These are phyloP conservation scores for Phataginus tricuspis DNA, from an alignment of 2,797 vertebrate genomes.

Conservation along the genomic window DNA sequence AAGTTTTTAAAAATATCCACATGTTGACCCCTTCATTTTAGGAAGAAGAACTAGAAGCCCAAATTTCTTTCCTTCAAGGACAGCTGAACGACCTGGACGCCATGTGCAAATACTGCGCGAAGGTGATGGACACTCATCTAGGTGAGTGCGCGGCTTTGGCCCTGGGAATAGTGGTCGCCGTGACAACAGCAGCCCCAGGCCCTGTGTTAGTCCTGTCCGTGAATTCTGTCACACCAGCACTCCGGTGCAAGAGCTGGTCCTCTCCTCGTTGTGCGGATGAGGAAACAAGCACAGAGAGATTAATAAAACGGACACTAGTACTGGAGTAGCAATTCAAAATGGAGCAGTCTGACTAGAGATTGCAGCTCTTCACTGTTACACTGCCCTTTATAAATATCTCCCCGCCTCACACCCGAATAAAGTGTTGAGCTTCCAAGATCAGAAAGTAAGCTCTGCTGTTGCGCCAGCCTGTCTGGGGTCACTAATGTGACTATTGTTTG, in stretches of 20 bases:
- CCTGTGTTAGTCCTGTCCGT: not conserved
- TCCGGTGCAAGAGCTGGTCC: not conserved
- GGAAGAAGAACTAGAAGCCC: conserved; percentile 97
- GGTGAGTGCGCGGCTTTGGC: conserved; percentile 88
- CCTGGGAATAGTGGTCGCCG: fast-evolving
- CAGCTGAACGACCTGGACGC: conserved; percentile 98
- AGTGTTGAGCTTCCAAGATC: conserved; percentile 30
- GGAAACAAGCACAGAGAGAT: not conserved
- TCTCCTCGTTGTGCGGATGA: not conserved
- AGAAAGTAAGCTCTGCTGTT: not conserved
- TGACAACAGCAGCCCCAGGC: fast-evolving
- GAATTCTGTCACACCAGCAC: not conserved
- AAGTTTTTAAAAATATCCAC: not conserved
- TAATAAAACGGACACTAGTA: not conserved
- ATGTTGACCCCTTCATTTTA: conserved; percentile 77
- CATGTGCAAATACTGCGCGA: conserved; percentile 99
- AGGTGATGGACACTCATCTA: conserved; percentile 97
- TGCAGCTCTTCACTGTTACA: not conserved
- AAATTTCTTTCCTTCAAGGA: conserved; percentile 97
- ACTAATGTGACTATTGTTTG: not conserved
- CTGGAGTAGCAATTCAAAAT: not conserved
- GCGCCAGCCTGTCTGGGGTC: not conserved
- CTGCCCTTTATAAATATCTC: conserved; percentile 39
- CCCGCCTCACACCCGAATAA: conserved; percentile 44
- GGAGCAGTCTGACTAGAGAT: not conserved